Conservation (phyloP, 1,140 invertebrate species). For the Drosophila novamexicana region DNA sequence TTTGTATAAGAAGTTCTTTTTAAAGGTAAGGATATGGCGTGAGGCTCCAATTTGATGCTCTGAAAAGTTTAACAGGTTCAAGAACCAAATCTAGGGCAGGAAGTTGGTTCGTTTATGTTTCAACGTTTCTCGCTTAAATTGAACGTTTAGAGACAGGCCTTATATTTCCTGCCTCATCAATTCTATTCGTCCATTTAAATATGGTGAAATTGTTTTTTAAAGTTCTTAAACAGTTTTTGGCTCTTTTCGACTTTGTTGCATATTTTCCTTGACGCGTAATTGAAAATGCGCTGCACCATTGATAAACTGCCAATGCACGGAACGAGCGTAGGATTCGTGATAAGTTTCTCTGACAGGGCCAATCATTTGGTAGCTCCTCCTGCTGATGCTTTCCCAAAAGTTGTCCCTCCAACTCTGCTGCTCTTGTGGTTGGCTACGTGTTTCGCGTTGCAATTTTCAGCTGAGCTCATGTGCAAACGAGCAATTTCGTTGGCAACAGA, state of each 20-base stretch:
- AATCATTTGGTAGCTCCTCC: constrained; percentile 61
- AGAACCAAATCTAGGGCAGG: no score
- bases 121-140: no score
- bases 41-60: no score
- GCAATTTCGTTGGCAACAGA: constrained; percentile 48
- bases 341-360: constrained; percentile 77
- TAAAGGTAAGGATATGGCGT: neutral
- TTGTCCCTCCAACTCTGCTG: neutral
- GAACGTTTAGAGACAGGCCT: no score
- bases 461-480: constrained; percentile 80
- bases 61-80: no score
- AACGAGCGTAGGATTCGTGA: constrained; percentile 63
- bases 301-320: constrained; percentile 60
- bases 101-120: no score
- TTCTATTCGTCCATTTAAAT: neutral
- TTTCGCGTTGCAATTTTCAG: constrained; percentile 78
- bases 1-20: constrained; percentile 36
- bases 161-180: neutral
- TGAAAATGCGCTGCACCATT: constrained; percentile 60
- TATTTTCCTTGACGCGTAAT: constrained; percentile 53
- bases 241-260: constrained; percentile 12
- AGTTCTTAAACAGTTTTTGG: constrained; percentile 12
- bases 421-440: constrained; percentile 55
- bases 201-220: neutral
- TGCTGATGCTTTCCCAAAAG: neutral